phyloP scores from a whole-genome alignment of 1,140 invertebrate genomes.

The Drosophila pseudoobscura region DNA sequence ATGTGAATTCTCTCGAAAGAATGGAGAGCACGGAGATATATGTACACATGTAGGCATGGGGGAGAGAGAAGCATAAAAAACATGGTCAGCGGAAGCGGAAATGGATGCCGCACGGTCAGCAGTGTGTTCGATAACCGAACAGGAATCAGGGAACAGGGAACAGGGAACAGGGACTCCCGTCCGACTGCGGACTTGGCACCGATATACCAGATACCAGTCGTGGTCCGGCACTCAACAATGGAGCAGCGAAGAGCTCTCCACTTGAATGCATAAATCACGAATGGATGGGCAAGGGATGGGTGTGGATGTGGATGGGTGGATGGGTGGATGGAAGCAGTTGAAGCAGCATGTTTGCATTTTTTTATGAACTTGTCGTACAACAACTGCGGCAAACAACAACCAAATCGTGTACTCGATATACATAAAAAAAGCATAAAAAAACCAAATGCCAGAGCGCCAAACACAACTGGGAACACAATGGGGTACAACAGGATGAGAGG shows the following conservation, averaged over 20 bases:
- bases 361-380: conserved; percentile 79
- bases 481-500: conserved; percentile 27
- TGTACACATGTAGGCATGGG: too few species aligned
- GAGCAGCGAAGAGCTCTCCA: conserved; percentile 30
- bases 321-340: conserved; percentile 45
- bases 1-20: conserved; percentile 10
- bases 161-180: conserved; percentile 1
- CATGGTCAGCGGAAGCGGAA: conserved; percentile 48
- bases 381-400: conserved; percentile 33
- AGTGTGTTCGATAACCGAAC: conserved; percentile 42
- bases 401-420: conserved; percentile 71
- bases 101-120: conserved; percentile 73
- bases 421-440: conserved; percentile 78
- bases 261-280: conserved; percentile 62
- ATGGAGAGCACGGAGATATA: not conserved
- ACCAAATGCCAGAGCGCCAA: conserved; percentile 27
- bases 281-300: not conserved
- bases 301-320: not conserved
- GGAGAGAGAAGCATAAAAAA: conserved; percentile 10
- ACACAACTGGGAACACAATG: conserved; percentile 57
- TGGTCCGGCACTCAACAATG: conserved; percentile 41
- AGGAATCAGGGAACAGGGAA: conserved; percentile 9
- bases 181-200: conserved; percentile 10
- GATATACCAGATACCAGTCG: not conserved
- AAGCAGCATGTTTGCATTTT: conserved; percentile 74